Base-by-base conservation (phyloP, 2,113 vertebrate species). In the Pterocles orientalis region DNA sequence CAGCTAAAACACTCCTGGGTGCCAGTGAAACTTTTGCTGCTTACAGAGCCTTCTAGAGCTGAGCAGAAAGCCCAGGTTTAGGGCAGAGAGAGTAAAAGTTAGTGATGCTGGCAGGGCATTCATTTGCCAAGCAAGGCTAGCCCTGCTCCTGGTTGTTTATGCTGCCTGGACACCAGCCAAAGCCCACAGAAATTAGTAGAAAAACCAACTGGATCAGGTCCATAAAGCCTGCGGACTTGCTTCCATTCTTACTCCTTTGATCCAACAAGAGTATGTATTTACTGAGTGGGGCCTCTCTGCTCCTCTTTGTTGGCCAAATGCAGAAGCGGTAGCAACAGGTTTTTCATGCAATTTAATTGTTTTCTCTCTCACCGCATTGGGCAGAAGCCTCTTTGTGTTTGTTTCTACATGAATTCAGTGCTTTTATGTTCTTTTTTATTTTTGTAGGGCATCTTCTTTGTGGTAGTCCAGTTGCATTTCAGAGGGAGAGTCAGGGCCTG, bases 141-240 rank as follows among this genome's bases (percentile, higher is more conserved):
- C 80, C 77, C 64, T 4, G 7, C 48, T 94, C n/a, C 80, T 82
- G 29, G 90, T 79, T 94, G 61, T 47, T 96, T 88, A 75, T 86
- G 88, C 86, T 94, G n/a, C 86, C 62, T 95, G 96, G 87, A 79
- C 28, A n/a, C 47, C 61, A 72, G 93, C 93, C 95, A 96, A 96
- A 95, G 76, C 96, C 95, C 92, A 84, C 93, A 95, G 86, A 96
- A 96, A 96, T 97, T 94, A 97, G 95, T 36, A 94, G 86, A 96
- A 88, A 95, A 96, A 71, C 92, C 94, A 86, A 94, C 88, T 95
- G 94, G 96, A 92, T 92, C 86, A 65, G 91, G 76, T 96, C 94
- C 96, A 96, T 90, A 88, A 78, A 92, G 90, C 92, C 92, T 29
- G 82, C 95, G 92, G 96, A 94, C 69, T 96, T 0, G 2, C 88